phyloP scores from a whole-genome alignment of 37 sponge, comb jelly and placozoan species.

The Ephydatia muelleri region DNA sequence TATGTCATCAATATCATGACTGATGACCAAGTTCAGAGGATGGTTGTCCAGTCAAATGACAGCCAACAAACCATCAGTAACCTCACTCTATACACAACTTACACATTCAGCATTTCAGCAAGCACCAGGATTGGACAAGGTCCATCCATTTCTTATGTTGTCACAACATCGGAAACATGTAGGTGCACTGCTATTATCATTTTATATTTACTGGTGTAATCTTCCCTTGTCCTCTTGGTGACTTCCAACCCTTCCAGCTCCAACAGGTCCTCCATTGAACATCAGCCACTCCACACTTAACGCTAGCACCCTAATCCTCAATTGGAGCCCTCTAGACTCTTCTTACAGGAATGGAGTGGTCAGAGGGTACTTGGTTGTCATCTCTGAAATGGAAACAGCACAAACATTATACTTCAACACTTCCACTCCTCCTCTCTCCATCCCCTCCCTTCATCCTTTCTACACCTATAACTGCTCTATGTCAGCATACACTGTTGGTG shows the following conservation, averaged over 20 bases:
- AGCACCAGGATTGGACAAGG: conserved; percentile 12
- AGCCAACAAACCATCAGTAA: background rate
- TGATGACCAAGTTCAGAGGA: background rate
- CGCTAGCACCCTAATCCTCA: conserved; percentile 11
- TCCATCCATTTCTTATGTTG: conserved; percentile 3
- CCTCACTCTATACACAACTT: conserved; percentile 6
- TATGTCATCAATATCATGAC: background rate
- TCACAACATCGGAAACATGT: background rate
- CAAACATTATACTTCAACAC: background rate
- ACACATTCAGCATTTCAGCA: conserved; percentile 10
- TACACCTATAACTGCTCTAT: conserved; percentile 44
- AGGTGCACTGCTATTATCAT: background rate
- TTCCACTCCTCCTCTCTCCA: background rate
- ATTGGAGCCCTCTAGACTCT: conserved; percentile 26
- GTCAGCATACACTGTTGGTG: conserved; percentile 30
- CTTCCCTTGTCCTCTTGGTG: too few relatives aligned
- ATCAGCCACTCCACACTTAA: background rate
- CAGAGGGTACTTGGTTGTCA: conserved; percentile 15
- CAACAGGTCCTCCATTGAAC: conserved; percentile 23
- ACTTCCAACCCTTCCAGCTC: conserved; percentile 15
- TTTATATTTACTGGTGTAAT: too few relatives aligned
- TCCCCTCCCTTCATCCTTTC: conserved; percentile 38
- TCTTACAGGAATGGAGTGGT: conserved; percentile 35
- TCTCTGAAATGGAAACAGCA: conserved; percentile 16
- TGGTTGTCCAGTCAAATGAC: background rate